These are phyloP conservation scores for Embidobia sp. DNA, from an alignment of 2,888 invertebrate species.

Conservation along the genomic window DNA sequence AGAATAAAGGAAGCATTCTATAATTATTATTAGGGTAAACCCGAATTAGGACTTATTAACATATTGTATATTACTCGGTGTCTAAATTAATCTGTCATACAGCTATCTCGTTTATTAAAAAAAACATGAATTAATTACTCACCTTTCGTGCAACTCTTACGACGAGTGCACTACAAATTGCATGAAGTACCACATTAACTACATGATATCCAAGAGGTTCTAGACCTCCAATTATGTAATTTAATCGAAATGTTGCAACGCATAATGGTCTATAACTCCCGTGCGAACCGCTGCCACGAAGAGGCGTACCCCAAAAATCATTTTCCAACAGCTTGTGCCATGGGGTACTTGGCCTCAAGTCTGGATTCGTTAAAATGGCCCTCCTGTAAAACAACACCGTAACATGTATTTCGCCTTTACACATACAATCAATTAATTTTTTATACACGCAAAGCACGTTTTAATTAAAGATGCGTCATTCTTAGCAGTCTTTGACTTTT, in stretches of 20 bases:
- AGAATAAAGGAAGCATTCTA: no score
- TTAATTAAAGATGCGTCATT: no score
- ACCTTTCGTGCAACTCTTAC: constrained; percentile 89
- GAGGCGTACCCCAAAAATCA: constrained; percentile 99
- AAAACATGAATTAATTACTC: constrained; percentile 44
- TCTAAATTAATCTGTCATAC: no score
- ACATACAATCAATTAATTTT: no score
- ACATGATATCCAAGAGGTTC: constrained; percentile 93
- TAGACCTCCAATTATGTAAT: constrained; percentile 89
- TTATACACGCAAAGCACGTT: no score
- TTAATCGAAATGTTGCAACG: constrained; percentile 93
- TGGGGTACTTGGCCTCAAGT: constrained; percentile 92
- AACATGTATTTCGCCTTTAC: no score
- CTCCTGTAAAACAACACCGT: constrained; percentile 85
- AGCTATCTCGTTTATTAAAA: no score
- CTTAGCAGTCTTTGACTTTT: not conserved
- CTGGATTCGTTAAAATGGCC: constrained; percentile 96
- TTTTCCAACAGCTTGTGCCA: constrained; percentile 92
- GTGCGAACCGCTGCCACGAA: constrained; percentile 96
- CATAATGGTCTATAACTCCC: constrained; percentile 98
- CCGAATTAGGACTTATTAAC: no score
- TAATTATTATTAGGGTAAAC: no score
- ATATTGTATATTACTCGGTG: no score
- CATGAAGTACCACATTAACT: constrained; percentile 92
- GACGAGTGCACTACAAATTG: constrained; percentile 91